Conservation (phyloP, 2,888 invertebrate genomes). For the Strigamia crassipes region DNA sequence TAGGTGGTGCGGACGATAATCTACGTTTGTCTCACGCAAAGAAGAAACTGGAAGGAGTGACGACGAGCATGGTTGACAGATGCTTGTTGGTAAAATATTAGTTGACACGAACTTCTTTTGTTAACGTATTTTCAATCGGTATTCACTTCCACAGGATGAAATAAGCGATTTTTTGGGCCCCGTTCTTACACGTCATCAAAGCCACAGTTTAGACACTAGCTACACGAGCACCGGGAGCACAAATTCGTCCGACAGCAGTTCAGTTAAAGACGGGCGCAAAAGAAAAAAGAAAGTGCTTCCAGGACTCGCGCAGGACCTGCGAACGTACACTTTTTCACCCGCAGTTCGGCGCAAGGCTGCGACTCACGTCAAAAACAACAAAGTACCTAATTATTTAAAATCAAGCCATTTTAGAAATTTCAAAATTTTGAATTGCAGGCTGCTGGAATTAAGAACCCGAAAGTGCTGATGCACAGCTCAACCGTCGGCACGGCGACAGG, state of each 20-base stretch:
- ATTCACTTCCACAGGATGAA: constrained; percentile 49
- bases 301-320: constrained; percentile 4
- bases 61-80: constrained; percentile 78
- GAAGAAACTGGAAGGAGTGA: constrained; percentile 73
- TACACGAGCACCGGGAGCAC: constrained; percentile 41
- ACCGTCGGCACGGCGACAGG: background rate
- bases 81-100: constrained; percentile 66
- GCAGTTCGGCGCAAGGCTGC: constrained; percentile 10
- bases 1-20: constrained; percentile 78
- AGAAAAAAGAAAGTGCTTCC: constrained; percentile 1
- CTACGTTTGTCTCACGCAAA: constrained; percentile 72
- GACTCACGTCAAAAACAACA: background rate
- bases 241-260: constrained; percentile 44
- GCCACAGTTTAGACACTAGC: constrained; percentile 2
- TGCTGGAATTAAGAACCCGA: background rate
- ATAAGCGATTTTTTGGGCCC: constrained; percentile 51
- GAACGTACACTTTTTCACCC: constrained; percentile 2
- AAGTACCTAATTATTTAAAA: background rate
- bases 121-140: background rate
- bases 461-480: constrained; percentile 16
- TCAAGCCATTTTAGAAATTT: background rate
- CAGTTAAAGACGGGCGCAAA: constrained; percentile 32
- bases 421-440: background rate
- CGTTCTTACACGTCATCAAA: constrained; percentile 47
- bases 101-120: background rate